Conservation (phyloP, 1,140 invertebrate genomes). For the Dreissena rostriformis region DNA sequence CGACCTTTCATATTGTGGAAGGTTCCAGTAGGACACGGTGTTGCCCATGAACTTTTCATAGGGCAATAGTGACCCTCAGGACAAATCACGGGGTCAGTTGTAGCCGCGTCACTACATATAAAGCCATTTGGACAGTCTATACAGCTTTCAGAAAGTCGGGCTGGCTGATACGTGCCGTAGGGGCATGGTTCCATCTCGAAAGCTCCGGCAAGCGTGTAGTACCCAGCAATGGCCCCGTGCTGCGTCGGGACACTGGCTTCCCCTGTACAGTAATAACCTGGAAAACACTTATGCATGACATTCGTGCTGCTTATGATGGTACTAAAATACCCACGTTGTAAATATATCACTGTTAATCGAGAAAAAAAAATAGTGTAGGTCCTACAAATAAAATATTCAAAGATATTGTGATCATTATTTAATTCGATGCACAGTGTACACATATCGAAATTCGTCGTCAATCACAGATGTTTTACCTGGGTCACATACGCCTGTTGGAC, state of each 20-base stretch:
- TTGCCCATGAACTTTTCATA: slow-evolving; percentile 70
- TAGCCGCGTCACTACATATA: slow-evolving; percentile 76
- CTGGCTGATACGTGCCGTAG: slow-evolving; percentile 70
- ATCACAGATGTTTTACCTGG: slow-evolving; percentile 45
- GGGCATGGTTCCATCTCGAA: slow-evolving; percentile 77
- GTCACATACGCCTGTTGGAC: slow-evolving; percentile 77
- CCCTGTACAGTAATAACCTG: slow-evolving; percentile 79
- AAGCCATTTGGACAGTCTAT: slow-evolving; percentile 77
- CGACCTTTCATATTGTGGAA: slow-evolving; percentile 68
- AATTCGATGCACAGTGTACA: too few species aligned
- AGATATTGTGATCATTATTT: too few species aligned
- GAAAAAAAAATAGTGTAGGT: too few species aligned
- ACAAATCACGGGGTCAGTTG: slow-evolving; percentile 70
- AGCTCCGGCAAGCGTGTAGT: slow-evolving; percentile 74
- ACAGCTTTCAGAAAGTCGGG: slow-evolving; percentile 65
- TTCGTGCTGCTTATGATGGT: slow-evolving; percentile 76
- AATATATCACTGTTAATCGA: slow-evolving; percentile 72
- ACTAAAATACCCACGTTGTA: slow-evolving; percentile 76
- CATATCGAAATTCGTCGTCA: too few species aligned
- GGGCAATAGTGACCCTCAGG: slow-evolving; percentile 77
- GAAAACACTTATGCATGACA: slow-evolving; percentile 71
- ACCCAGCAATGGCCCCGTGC: slow-evolving; percentile 70
- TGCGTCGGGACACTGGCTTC: slow-evolving; percentile 75
- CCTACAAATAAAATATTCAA: too few species aligned
- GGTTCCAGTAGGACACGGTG: slow-evolving; percentile 75